Evolutionary conservation across 37 sponge, comb jelly and placozoan species (phyloP).

Genomic region (Crambe crambe): DNA sequence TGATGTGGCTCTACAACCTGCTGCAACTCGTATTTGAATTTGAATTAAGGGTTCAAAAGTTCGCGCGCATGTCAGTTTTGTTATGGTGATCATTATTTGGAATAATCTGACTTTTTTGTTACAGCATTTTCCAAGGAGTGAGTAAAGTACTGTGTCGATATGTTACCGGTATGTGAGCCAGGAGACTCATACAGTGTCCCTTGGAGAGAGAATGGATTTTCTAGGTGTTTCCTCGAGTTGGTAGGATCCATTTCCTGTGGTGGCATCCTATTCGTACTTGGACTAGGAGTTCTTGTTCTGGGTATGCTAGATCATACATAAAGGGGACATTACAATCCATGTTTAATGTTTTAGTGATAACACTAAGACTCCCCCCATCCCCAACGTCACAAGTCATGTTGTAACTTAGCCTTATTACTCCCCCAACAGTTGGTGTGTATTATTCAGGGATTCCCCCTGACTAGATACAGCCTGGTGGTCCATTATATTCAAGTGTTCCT

Average conservation of each 20-base stretch:
- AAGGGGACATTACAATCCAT: too few relatives aligned
- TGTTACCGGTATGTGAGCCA: conserved; percentile 69
- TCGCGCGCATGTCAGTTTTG: background rate
- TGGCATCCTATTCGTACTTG: conserved; percentile 56
- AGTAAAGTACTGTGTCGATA: background rate
- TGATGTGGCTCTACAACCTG: background rate
- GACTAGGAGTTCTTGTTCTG: conserved; percentile 46
- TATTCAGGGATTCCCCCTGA: too few relatives aligned
- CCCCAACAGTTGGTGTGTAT: too few relatives aligned
- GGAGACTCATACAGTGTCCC: conserved; percentile 53
- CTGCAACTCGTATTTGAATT: background rate
- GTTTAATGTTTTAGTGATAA: too few relatives aligned
- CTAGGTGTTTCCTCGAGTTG: conserved; percentile 70
- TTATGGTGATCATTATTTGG: background rate
- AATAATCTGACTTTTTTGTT: too few relatives aligned
- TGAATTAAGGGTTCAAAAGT: background rate
- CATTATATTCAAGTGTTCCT: too few relatives aligned
- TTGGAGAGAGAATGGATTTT: conserved; percentile 66
- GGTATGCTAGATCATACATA: background rate
- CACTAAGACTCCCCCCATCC: too few relatives aligned
- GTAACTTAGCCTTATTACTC: too few relatives aligned
- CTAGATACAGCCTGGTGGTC: too few relatives aligned
- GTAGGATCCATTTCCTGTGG: conserved; percentile 43
- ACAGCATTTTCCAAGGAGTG: background rate
- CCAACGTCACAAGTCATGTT: background rate